Base-by-base conservation (phyloP, 2,888 invertebrate species). In the Eupithecia subumbrata region DNA sequence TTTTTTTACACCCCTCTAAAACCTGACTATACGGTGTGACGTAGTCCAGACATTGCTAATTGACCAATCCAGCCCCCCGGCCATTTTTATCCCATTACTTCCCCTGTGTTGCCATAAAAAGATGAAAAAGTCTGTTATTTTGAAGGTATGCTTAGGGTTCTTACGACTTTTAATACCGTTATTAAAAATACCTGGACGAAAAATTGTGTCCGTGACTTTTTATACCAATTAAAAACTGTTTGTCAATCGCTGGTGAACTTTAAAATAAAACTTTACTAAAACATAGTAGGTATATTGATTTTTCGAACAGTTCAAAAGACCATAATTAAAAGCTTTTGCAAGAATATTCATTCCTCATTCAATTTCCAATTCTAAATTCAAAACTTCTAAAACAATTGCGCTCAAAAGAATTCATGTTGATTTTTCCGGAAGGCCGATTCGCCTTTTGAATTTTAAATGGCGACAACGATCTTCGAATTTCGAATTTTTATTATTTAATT, bases 11-110 rank as follows among this genome's bases (percentile, higher is more conserved):
- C n/a, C 37, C 66, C 11, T 9, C 37, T 67, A 4, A 11, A 64
- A 18, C 7, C 34, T 67, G 12, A 22, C 37, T 40, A 4, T 37
- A 12, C 37, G n/a, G n/a, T 12, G 75, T 80, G 83, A 85, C 82
- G 77, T 9, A 77, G 76, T 78, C 82, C 85, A 85, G 85, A 85
- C 83, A 78, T 78, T 16, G n/a, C 81, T 85, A 85, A 86, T 85
- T 85, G 86, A 84, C 84, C 75, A 78, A 75, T 64, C 78, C 81
- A 79, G 79, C 76, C 84, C 81, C 82, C 52, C 71, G 71, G 37
- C 73, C 63, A 81, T 82, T 84, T 82, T 82, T 83, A 71, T 72
- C 76, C 82, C 82, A 77, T 82, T 84, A 75, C 40, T 18, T 2
- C 11, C 37, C 60, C 71, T 45, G 68, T 60, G 67, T 67, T 56